Evolutionary conservation across 2,888 invertebrate species (phyloP), one percentile per base, ranked within the genome.

Genomic region (Celastrina argiolus): DNA sequence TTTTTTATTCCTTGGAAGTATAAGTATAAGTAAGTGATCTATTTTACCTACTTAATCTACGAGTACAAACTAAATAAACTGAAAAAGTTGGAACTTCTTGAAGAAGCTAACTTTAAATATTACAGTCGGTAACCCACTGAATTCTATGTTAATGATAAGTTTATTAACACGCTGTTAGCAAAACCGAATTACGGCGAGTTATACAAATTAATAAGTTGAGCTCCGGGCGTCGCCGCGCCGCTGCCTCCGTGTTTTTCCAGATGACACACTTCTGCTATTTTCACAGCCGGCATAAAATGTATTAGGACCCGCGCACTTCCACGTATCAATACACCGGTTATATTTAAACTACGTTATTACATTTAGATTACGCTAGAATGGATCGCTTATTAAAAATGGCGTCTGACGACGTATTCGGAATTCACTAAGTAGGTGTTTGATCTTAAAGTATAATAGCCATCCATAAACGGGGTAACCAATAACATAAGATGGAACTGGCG

Each of bases 201-300:
- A 28, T 34, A 34, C 34, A 34, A 59, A 59, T 59, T 34, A 59
- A 59, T 59, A 63, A 59, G 14, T 58, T 58, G 39, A 42, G 34
- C 16, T 22, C 12, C 56, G 45, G 56, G 26, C 67, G 31, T 18
- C 16, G 22, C 12, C 56, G 45, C 41, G 26, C 67, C 31, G 31
- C 8, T 31, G 58, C n/a, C 56, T n/a, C n/a, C 31, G 12, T 58
- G 58, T 61, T 61, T 61, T 61, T 61, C 61, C 22, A 36, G 36
- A 22, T 39, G 59, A 59, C 59, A 61, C 39, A 61, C 61, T 61
- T 59, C 39, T 61, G 36, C 61, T 36, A 61, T 61, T 61, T 61
- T 14, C 61, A 61, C 61, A 36, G 61, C 18, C 34, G 16, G 31
- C 18, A 59, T 59, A 59, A 59, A 51, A 26, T 51, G 14, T 51